These are phyloP conservation scores for Circaetus cinerascens DNA, from an alignment of 2,113 vertebrate species.

Conservation along the genomic window DNA sequence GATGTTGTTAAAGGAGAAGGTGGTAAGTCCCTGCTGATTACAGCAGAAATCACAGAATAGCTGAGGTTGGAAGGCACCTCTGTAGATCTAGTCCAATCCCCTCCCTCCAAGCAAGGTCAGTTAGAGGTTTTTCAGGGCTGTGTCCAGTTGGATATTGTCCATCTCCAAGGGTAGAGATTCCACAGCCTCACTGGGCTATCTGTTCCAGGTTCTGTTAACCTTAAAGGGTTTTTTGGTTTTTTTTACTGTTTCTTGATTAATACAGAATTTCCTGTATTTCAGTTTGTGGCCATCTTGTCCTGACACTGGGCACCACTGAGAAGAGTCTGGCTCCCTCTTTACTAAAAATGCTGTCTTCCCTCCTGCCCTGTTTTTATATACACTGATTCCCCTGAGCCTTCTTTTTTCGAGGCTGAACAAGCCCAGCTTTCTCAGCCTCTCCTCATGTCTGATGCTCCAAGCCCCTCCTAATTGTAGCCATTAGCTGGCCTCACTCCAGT, in stretches of 20 bases:
- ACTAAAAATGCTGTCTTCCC: accelerated
- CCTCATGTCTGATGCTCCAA: neutral
- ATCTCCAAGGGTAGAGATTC: neutral
- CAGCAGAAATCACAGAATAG: neutral
- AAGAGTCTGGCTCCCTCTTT: neutral
- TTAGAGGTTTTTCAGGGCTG: neutral
- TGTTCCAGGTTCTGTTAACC: neutral
- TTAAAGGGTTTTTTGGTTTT: neutral
- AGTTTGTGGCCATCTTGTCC: neutral
- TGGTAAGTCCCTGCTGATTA: neutral
- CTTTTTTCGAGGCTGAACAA: neutral
- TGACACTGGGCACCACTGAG: neutral
- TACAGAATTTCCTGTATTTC: neutral
- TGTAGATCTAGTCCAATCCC: neutral
- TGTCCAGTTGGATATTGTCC: neutral
- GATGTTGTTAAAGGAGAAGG: neutral
- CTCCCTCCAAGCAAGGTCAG: neutral
- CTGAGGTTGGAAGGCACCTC: neutral
- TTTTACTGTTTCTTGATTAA: neutral
- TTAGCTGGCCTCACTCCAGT: neutral
- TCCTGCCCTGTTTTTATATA: neutral
- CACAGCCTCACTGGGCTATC: neutral
- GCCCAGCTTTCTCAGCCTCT: neutral
- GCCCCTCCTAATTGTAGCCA: neutral
- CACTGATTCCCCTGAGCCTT: accelerated